Base-by-base conservation (phyloP, 2,888 invertebrate genomes). In the Mesopsocus fuscifrons region DNA sequence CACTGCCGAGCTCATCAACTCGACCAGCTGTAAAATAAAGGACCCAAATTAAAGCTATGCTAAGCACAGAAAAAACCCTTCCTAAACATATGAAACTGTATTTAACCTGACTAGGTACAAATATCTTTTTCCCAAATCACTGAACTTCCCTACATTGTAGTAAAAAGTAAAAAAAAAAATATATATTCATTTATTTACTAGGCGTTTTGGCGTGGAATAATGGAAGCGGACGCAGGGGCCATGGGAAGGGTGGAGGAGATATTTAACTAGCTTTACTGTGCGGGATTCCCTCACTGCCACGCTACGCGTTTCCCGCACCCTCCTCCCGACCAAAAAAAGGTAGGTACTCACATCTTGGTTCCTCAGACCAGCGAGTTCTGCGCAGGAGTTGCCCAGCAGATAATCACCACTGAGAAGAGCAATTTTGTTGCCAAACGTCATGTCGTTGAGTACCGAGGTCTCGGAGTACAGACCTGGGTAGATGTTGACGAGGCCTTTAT, bases 361-460 rank as follows among this genome's bases (percentile, higher is more conserved):
- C 58, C 74, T 68, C 45, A 89, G 67, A 49, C 74, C 77, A 31
- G 92, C 89, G 46, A 94, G 65, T 56, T 87, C 88, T 0, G 77
- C 74, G 57, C 84, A 87, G 43, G 88, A 88, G 58, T 83, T 89
- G 11, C 83, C 85, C 8, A 94, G 66, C 35, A 94, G 64, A 55
- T 89, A 94, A 61, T 94, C 94, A 0, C 89, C 94, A 55, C 87
- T 84, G 6, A 94, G 69, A 26, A 94, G 66, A 0, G 92, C 88
- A 54, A 94, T 88, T 66, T 92, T 94, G 62, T 94, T 94, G 5
- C 92, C 92, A 61, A 88, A 88, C 56, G 84, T 78, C 79, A 92
- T 81, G 56, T 91, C 87, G 38, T 74, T 72, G 38, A 67, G 64
- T 42, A 68, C 68, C 26, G 69, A 64, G 0, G 72, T 66, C 32